phyloP scores from a whole-genome alignment of 2,797 vertebrate species.

The Fundulus diaphanus region DNA sequence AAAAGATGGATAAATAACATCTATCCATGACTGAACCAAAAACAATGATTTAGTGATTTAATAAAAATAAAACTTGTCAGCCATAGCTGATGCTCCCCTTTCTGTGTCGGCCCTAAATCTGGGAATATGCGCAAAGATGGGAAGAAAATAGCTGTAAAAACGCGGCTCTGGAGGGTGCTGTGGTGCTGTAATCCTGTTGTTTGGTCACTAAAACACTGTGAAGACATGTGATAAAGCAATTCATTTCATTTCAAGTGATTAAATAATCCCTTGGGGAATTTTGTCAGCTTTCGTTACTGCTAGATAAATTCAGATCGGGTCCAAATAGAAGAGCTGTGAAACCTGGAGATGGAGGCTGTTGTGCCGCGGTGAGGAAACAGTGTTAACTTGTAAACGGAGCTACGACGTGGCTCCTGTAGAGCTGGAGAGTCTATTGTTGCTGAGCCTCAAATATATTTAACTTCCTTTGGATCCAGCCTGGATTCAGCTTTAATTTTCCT shows the following conservation, averaged over 20 bases:
- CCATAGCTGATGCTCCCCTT: not conserved
- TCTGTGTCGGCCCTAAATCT: not conserved
- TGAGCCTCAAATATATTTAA: constrained; percentile 12
- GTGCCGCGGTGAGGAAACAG: not conserved
- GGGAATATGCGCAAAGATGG: not conserved
- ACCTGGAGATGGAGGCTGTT: too few relatives aligned
- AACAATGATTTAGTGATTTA: not conserved
- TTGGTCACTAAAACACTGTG: not conserved
- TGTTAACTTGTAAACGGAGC: not conserved
- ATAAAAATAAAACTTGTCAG: not conserved
- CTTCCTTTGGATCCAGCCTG: constrained; percentile 25
- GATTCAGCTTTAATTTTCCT: constrained; percentile 16
- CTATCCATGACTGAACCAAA: not conserved
- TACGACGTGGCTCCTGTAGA: not conserved
- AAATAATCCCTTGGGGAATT: too few relatives aligned
- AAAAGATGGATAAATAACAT: not conserved
- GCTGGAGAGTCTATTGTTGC: constrained; percentile 4
- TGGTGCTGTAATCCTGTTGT: not conserved
- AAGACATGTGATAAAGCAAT: not conserved
- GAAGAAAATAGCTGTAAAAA: not conserved
- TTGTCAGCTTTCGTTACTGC: too few relatives aligned
- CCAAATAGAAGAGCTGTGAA: too few relatives aligned
- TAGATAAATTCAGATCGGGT: too few relatives aligned
- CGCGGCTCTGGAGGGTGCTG: not conserved
- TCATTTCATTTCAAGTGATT: too few relatives aligned